Conservation (phyloP, 2,113 vertebrate species). For the Bubo blakistoni region DNA sequence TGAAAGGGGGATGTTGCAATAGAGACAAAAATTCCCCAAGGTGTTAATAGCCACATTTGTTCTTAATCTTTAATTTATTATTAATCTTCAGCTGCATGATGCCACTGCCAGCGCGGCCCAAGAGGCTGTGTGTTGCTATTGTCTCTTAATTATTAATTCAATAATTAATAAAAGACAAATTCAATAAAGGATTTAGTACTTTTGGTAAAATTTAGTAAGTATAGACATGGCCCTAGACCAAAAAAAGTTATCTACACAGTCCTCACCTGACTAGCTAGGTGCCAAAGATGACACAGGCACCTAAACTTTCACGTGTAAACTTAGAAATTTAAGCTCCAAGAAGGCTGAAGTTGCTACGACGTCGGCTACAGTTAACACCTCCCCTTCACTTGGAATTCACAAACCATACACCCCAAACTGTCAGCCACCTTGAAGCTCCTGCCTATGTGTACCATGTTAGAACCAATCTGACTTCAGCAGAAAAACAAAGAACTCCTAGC, state of each 20-base stretch:
- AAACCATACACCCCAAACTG: neutral
- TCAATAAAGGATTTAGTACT: neutral
- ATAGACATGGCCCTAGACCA: neutral
- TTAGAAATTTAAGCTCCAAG: neutral
- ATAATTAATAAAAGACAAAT: neutral
- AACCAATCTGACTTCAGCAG: neutral
- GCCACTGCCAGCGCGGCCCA: neutral
- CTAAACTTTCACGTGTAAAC: neutral
- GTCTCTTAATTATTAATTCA: neutral
- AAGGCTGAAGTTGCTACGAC: neutral
- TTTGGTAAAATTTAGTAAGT: neutral
- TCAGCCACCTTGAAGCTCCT: neutral
- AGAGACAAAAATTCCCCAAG: neutral
- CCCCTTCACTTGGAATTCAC: neutral
- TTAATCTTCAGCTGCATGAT: neutral
- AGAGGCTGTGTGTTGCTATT: neutral
- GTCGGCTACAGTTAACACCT: neutral
- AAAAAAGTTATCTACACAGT: neutral
- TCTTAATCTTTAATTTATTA: neutral
- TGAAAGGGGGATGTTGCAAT: neutral
- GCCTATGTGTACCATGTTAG: accelerated
- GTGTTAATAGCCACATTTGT: neutral
- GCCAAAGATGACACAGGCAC: neutral
- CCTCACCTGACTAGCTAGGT: neutral
- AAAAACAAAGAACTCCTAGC: neutral